Evolutionary conservation across 2,797 vertebrate genomes (phyloP).

Genomic region (Pseudochirops cupreus): DNA sequence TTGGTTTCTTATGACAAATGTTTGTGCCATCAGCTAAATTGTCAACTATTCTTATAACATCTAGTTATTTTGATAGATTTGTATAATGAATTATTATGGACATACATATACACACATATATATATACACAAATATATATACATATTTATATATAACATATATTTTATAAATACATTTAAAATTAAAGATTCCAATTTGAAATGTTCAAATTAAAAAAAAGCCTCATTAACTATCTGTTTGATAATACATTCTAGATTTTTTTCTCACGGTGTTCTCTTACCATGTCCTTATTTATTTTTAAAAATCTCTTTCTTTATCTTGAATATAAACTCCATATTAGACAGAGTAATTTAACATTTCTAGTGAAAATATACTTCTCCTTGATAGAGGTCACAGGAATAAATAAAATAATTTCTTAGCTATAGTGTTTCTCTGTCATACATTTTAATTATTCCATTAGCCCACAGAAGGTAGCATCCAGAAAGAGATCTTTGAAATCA

Average conservation of each 20-base stretch:
- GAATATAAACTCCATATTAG: neutral
- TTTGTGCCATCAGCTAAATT: slow-evolving; percentile 79
- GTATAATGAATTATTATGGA: slow-evolving; percentile 57
- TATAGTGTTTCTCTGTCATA: neutral
- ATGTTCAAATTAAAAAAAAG: neutral
- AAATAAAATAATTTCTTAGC: neutral
- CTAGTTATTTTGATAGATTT: slow-evolving; percentile 79
- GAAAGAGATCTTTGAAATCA: neutral
- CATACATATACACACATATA: too few species aligned
- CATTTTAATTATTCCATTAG: neutral
- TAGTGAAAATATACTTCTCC: neutral
- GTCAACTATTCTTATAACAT: slow-evolving; percentile 72
- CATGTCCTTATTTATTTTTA: neutral
- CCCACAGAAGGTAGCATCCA: neutral
- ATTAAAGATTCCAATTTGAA: neutral
- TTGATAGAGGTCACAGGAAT: neutral
- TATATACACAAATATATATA: too few species aligned
- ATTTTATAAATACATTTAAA: neutral
- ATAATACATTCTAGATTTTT: neutral
- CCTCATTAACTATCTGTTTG: neutral
- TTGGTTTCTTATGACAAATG: slow-evolving; percentile 82
- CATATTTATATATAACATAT: slow-evolving; percentile 48
- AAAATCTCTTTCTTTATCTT: neutral
- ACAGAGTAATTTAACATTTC: neutral
- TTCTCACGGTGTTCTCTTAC: neutral